Evolutionary conservation across 2,113 vertebrate genomes (phyloP), one percentile per base, ranked within the genome.

Genomic region (Rhinolophus sinicus): DNA sequence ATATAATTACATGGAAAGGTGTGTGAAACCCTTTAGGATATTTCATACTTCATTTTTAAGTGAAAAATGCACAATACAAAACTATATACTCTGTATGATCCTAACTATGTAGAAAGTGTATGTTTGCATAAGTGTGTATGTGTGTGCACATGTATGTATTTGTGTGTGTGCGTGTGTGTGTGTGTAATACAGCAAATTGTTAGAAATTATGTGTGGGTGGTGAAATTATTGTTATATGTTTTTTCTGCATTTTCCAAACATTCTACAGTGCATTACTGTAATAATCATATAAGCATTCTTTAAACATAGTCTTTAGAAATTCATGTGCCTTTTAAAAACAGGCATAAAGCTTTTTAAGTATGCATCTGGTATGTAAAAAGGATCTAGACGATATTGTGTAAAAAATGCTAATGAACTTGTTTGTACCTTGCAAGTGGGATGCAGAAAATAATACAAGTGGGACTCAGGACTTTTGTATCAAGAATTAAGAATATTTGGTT

Each of bases 151-250:
- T 40, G 40, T 35, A n/a, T 72, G 5, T 70, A 62, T 72, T 35
- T 86, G 0, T 65, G 54, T 73, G 6, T 80, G 18, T 62, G 16
- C 12, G 47, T 50, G 9, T 80, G 38, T 58, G 14, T 94, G 30
- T 69, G n/a, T 72, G 16, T 77, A 38, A 70, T 64, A 64, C 8
- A 70, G 30, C 6, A 33, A 50, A 76, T 88, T 52, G 24, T 90
- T 78, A 90, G 35, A 35, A 72, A 76, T 89, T 72, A 44, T 47
- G 13, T 70, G n/a, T 47, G 30, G 30, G 38, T 60, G 62, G 54
- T 84, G 62, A 93, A 84, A 78, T 89, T 60, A 77, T 44, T 70
- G 40, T 88, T 60, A 56, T 73, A 54, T 54, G 60, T 90, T 85
- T 64, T 64, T 69, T 78, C 60, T 83, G 0, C 52, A 33, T 65